Evolutionary conservation across 2,797 vertebrate species (phyloP), one percentile per base, ranked within the genome.

Genomic region (Danio jaintianensis): DNA sequence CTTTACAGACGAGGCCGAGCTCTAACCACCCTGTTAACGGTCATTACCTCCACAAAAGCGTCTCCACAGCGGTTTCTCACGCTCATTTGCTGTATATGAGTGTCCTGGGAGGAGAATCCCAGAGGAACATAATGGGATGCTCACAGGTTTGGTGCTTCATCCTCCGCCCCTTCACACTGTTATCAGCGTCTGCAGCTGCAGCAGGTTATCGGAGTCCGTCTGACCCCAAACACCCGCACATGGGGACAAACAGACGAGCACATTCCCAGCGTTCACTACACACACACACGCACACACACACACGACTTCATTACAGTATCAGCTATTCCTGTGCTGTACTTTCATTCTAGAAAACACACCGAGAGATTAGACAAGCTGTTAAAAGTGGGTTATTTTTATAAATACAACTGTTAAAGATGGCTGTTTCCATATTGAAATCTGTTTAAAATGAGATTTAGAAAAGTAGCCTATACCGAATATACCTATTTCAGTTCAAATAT

Each of bases 51-150:
- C 53, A 9, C 4, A 29, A 66, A 52, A 88, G 80, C 84, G 84
- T 78, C 56, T 82, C 20, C 64, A 74, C 70, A 85, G 84, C 85
- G 80, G 6, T 84, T 90, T 92, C 91, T 91, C 91, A 92, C 88
- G 83, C 89, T 88, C 89, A 84, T 83, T 83, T 81, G 4, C n/a
- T 72, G 7, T 83, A 84, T 86, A 91, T 91, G 89, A 88, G 90
- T 89, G 89, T 92, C 86, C 87, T 89, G 84, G 86, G 86, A 89
- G 78, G 66, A 62, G 53, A 62, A 75, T 63, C 82, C 70, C 61
- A 56, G 48, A 52, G 8, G 18, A 75, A 16, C 66, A 75, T 68
- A 85, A 86, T 75, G 78, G 61, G 75, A 82, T 62, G 64, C 64
- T 83, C 63, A 78, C 64, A 50, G 81, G 66, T 80, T 73, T 75